Conservation (phyloP, 2,113 vertebrate genomes). For the Microcebus griseorufus region DNA sequence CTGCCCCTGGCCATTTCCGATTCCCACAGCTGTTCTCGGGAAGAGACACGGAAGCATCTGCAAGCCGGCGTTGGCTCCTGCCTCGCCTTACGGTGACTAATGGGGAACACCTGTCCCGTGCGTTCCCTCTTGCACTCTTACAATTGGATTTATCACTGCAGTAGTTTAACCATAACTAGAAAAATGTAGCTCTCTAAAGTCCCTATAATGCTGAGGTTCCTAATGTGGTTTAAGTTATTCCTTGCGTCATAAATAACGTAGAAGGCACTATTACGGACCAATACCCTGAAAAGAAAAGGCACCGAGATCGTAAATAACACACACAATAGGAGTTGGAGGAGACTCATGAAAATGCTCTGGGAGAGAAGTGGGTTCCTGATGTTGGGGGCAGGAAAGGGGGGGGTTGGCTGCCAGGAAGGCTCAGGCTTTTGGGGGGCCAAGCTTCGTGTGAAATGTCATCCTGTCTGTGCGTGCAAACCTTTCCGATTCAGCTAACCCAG, state of each 20-base stretch:
- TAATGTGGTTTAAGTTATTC: slow-evolving; percentile 71
- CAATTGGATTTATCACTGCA: slow-evolving; percentile 64
- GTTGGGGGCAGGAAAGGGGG: not conserved
- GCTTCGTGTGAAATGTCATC: not conserved
- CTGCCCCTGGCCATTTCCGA: not conserved
- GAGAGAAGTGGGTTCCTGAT: not conserved
- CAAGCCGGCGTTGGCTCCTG: slow-evolving; percentile 24
- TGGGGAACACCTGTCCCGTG: slow-evolving; percentile 74
- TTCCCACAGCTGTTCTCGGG: slow-evolving; percentile 37
- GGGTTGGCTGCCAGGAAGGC: not conserved
- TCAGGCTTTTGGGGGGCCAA: not conserved
- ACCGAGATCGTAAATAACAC: slow-evolving; percentile 71
- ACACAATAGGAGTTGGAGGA: slow-evolving; percentile 49
- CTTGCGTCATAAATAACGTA: slow-evolving; percentile 65
- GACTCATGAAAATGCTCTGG: not conserved
- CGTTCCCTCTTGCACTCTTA: slow-evolving; percentile 60
- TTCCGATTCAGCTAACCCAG: not conserved
- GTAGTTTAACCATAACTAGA: slow-evolving; percentile 70
- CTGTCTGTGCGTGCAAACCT: not conserved
- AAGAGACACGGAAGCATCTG: slow-evolving; percentile 64
- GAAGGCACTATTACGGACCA: slow-evolving; percentile 64
- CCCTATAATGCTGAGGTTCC: slow-evolving; percentile 59
- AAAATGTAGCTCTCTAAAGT: slow-evolving; percentile 62
- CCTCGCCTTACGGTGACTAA: slow-evolving; percentile 71
- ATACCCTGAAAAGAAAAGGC: slow-evolving; percentile 73